Base-by-base conservation (phyloP, 23 tunicate genomes). In the Halocynthia aurantium region DNA sequence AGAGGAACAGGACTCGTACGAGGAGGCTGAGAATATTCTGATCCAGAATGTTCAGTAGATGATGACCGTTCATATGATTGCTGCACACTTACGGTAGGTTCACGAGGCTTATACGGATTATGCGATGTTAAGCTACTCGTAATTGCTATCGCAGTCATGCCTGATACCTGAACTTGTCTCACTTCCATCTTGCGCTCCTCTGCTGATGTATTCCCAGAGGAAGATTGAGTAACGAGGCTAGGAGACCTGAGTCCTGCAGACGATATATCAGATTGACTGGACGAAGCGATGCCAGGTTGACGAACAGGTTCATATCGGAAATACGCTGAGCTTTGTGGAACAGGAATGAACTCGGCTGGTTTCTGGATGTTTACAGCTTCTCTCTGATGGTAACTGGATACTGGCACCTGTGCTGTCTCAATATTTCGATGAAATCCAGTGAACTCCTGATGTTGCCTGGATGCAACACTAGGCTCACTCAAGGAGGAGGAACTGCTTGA, bases 141-240 rank as follows among this genome's bases (percentile, higher is more conserved):
- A 5, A 91, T 18, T 6, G 97, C 97, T 56, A 91, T 91, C 7
- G 97, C 97, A 6, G 90, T 91, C 97, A 91, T 91, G 9, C 97
- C 97, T 4, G 97, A 85, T 83, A 91, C 83, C 52, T 73, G 66
- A 13, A 91, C 77, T 52, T 91, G 97, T 74, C 78, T 85, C 63
- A 91, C 97, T 77, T 82, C 97, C 81, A 85, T 73, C 15, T 61
- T 69, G n/a, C 85, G 56, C 11, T 57, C 71, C 40, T 58, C 80
- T 15, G 64, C 17, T n/a, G 17, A 15, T 15, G 64, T 60, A 60
- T n/a, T 15, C 1, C 44, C 44, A 55, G 64, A 72, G n/a, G 68
- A 80, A 13, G 40, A 31, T 61, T 20, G 40, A 7, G 68, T 55
- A 55, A 75, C 11, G 0, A 80, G 4, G 61, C 68, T 54, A 10